Percentiles rank a stretch among this genome's conserved stretches.
Evolutionary conservation across 2,888 invertebrate genomes (phyloP).

Genomic region (Apamea sordens): DNA sequence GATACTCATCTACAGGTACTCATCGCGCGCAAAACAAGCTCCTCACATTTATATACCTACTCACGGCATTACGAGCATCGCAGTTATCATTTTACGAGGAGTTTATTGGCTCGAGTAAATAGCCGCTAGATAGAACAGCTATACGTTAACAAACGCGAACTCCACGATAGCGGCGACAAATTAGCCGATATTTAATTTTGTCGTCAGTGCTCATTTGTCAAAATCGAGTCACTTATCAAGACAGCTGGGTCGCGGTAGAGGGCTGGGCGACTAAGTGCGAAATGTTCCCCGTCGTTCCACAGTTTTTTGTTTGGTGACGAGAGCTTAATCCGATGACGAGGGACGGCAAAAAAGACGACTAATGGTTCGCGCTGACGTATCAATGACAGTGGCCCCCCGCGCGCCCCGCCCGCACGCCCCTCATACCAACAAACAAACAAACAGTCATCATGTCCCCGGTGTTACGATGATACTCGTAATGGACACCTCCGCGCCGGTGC

Average conservation of each 20-base stretch:
- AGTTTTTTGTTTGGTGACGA: slow-evolving; percentile 71
- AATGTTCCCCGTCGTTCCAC: slow-evolving; percentile 70
- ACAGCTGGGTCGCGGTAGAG: slow-evolving; percentile 53
- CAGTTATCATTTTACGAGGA: slow-evolving; percentile 41
- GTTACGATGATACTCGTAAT: slow-evolving; percentile 38
- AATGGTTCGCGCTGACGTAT: slow-evolving; percentile 73
- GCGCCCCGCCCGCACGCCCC: slow-evolving; percentile 5
- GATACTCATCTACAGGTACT: slow-evolving; percentile 10
- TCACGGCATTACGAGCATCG: slow-evolving; percentile 9
- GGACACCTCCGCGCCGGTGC: slow-evolving; percentile 37
- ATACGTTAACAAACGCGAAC: not conserved
- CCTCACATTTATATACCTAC: slow-evolving; percentile 24
- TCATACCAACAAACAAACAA: slow-evolving; percentile 57
- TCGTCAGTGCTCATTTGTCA: slow-evolving; percentile 39
- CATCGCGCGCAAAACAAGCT: slow-evolving; percentile 31
- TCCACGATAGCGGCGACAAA: slow-evolving; percentile 20
- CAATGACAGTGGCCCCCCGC: slow-evolving; percentile 64
- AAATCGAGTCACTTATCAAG: slow-evolving; percentile 62
- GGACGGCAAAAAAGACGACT: slow-evolving; percentile 68
- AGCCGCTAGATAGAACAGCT: slow-evolving; percentile 20
- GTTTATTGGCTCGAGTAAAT: slow-evolving; percentile 39
- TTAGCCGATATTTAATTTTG: slow-evolving; percentile 26
- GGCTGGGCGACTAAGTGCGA: slow-evolving; percentile 72
- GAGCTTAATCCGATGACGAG: slow-evolving; percentile 73
- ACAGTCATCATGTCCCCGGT: slow-evolving; percentile 47